These are phyloP conservation scores for Hippocampus kuda DNA, from an alignment of 2,797 vertebrate genomes.

Conservation along the genomic window DNA sequence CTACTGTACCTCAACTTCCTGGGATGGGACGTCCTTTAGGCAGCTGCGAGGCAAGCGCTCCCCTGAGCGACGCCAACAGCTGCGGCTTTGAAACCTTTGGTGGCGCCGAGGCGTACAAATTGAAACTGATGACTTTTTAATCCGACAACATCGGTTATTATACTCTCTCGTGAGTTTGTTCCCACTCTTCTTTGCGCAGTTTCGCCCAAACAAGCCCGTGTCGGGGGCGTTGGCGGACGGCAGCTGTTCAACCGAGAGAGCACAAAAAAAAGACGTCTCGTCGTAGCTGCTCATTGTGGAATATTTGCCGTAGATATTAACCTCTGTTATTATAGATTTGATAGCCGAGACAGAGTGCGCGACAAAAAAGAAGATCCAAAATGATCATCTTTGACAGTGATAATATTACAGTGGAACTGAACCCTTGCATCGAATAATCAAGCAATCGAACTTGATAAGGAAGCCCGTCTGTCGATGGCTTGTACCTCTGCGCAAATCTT, in stretches of 20 bases:
- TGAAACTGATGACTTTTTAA: slow-evolving; percentile 8
- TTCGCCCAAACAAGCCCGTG: not conserved
- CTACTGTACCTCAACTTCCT: not conserved
- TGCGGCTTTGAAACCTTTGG: not conserved
- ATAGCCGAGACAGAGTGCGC: too few relatives aligned
- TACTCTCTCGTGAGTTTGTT: slow-evolving; percentile 1
- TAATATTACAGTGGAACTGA: too few relatives aligned
- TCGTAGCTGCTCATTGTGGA: not conserved
- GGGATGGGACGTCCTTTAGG: slow-evolving; percentile 1
- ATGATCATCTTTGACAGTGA: too few relatives aligned
- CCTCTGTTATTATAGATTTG: not conserved
- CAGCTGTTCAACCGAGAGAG: not conserved
- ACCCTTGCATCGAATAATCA: too few relatives aligned
- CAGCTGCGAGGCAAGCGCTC: slow-evolving; percentile 4
- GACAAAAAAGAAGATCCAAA: too few relatives aligned
- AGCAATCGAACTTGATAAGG: too few relatives aligned
- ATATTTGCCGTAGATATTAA: not conserved
- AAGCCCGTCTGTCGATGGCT: too few relatives aligned
- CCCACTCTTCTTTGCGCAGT: not conserved
- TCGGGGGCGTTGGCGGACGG: not conserved
- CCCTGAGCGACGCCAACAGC: not conserved
- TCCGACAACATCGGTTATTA: slow-evolving; percentile 1
- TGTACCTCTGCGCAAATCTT: too few relatives aligned
- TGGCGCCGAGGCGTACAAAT: slow-evolving; percentile 2
- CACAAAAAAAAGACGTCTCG: not conserved